Conservation (phyloP, 2,113 vertebrate genomes). For the Collichthys lucidus region DNA sequence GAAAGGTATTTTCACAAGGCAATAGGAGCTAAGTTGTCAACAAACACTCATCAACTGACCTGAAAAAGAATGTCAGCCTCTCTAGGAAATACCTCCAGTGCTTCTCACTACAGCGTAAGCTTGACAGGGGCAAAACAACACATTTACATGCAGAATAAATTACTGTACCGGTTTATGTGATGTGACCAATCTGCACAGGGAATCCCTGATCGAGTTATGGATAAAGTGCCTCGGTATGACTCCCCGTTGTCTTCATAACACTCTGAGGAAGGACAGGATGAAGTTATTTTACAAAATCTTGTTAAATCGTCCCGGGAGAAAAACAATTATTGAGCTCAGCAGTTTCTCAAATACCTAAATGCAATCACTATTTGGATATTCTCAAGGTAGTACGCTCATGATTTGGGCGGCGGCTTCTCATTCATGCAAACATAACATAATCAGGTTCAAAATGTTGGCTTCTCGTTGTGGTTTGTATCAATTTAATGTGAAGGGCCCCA, state of each 20-base stretch:
- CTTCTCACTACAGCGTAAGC: not conserved
- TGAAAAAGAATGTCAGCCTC: constrained; percentile 50
- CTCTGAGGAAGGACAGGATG: constrained; percentile 81
- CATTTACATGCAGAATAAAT: not conserved
- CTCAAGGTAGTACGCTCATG: not conserved
- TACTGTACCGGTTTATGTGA: constrained; percentile 82
- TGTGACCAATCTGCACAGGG: constrained; percentile 93
- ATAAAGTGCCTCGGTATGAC: constrained; percentile 90
- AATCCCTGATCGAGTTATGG: constrained; percentile 93
- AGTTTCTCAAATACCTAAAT: constrained; percentile 44
- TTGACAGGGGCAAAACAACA: not conserved
- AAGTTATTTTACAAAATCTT: constrained; percentile 41
- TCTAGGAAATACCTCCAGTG: constrained; percentile 41
- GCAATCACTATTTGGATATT: constrained; percentile 9
- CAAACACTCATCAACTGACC: constrained; percentile 60
- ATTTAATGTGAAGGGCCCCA: constrained; percentile 50
- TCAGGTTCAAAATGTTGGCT: constrained; percentile 31
- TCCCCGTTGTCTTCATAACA: constrained; percentile 93
- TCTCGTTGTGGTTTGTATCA: constrained; percentile 64
- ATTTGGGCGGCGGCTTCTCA: constrained; percentile 37
- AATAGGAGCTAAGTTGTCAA: constrained; percentile 57
- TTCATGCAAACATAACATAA: constrained; percentile 55
- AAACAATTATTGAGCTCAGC: constrained; percentile 5
- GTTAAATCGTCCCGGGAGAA: not conserved
- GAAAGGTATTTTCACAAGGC: constrained; percentile 68